A percentile compares a stretch with the other conserved stretches of the same genome.
phyloP scores from a whole-genome alignment of 2,113 vertebrate genomes.

The Bubo blakistoni region DNA sequence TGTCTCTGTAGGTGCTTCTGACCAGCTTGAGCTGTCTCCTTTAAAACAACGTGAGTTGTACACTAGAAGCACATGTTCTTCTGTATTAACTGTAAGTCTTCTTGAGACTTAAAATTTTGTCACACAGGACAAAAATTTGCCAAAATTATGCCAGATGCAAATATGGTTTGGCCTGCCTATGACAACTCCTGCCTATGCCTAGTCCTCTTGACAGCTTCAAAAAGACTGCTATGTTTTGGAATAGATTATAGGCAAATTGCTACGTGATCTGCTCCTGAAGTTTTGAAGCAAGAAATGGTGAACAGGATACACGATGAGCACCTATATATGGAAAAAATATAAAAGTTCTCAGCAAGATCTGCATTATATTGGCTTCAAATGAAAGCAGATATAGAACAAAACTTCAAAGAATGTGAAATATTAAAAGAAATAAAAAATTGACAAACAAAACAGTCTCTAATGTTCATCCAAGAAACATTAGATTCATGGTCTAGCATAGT shows the following conservation, averaged over 20 bases:
- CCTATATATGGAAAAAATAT: not conserved
- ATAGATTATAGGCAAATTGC: not conserved
- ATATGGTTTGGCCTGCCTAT: not conserved
- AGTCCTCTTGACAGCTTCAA: not conserved
- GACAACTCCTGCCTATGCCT: not conserved
- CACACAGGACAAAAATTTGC: not conserved
- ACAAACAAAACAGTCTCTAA: not conserved
- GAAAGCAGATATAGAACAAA: not conserved
- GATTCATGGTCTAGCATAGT: not conserved
- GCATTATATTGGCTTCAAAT: not conserved
- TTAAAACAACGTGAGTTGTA: not conserved
- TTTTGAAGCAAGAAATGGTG: not conserved
- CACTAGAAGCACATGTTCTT: not conserved
- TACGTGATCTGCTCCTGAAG: not conserved
- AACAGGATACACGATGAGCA: not conserved
- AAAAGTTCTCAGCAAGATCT: not conserved
- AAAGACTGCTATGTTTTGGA: not conserved
- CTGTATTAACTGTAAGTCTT: not conserved
- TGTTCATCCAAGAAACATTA: not conserved
- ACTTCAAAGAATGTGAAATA: not conserved
- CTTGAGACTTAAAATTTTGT: not conserved
- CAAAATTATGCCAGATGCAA: not conserved
- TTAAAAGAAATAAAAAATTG: not conserved
- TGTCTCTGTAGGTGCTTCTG: not conserved
- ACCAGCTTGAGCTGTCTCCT: not conserved